phyloP scores from a whole-genome alignment of 2,113 vertebrate species.

The Ciconia boyciana region DNA sequence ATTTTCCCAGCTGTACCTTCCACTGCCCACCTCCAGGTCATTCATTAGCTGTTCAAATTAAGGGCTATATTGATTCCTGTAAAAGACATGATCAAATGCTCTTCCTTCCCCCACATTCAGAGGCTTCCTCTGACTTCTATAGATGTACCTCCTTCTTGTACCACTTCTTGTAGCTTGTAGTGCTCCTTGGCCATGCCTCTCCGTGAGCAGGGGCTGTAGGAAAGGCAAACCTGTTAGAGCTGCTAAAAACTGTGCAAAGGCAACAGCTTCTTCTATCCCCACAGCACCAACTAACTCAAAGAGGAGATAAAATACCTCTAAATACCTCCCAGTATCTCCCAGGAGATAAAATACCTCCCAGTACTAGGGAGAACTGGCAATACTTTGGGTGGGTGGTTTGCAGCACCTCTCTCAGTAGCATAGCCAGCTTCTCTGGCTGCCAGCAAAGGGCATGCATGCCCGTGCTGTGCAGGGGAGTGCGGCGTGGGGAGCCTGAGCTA shows the following conservation, averaged over 20 bases:
- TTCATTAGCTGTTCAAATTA: neutral
- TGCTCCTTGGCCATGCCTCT: neutral
- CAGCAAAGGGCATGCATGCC: neutral
- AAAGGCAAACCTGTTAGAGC: neutral
- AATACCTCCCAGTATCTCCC: no score
- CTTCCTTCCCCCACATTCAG: neutral
- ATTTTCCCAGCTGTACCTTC: neutral
- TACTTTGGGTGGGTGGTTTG: neutral
- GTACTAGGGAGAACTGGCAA: neutral
- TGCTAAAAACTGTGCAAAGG: neutral
- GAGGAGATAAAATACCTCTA: neutral
- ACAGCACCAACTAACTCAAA: neutral
- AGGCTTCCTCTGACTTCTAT: neutral
- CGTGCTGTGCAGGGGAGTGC: fast-evolving
- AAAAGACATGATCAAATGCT: neutral
- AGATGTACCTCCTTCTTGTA: neutral
- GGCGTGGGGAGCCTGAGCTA: neutral
- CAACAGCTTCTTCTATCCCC: neutral
- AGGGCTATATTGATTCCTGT: neutral
- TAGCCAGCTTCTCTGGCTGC: neutral
- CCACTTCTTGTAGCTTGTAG: neutral
- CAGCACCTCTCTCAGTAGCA: neutral
- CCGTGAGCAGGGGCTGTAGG: neutral
- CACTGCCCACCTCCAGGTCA: neutral
- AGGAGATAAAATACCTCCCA: neutral